phyloP scores from a whole-genome alignment of 1,140 invertebrate species.

The Micrasema longulum region DNA sequence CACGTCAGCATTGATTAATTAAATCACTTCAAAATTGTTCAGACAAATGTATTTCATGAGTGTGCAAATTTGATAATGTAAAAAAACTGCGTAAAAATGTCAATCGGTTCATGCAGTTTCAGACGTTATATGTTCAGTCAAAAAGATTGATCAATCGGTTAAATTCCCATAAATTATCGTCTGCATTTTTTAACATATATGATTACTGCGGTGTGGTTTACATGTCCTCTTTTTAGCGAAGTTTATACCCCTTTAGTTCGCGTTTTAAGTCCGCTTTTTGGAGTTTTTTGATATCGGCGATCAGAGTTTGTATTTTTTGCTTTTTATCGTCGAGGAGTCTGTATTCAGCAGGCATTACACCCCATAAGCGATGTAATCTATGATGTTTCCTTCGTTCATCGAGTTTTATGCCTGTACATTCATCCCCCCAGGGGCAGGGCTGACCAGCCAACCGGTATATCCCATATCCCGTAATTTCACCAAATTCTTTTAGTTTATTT shows the following conservation, averaged over 20 bases:
- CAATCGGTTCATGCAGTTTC: no score
- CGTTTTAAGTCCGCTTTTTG: neutral
- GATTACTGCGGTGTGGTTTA: no score
- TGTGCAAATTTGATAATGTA: neutral
- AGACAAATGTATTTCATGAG: neutral
- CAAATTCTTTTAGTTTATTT: neutral
- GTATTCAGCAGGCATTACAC: neutral
- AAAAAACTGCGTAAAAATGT: no score
- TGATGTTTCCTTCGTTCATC: slow-evolving; percentile 23
- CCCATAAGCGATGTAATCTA: slow-evolving; percentile 16
- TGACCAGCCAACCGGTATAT: slow-evolving; percentile 14
- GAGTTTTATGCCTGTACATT: slow-evolving; percentile 9
- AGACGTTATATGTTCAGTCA: no score
- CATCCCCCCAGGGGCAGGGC: neutral
- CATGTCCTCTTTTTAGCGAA: neutral
- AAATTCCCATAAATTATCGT: neutral
- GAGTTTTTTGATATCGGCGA: slow-evolving; percentile 4
- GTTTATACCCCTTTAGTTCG: neutral
- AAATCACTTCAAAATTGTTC: neutral
- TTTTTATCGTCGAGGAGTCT: neutral
- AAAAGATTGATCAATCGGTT: no score
- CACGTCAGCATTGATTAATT: no score
- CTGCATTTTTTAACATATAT: neutral
- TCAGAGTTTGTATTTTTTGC: neutral
- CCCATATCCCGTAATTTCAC: slow-evolving; percentile 13